These are phyloP conservation scores for Diachasma alloeum DNA, from an alignment of 1,140 invertebrate species.

Conservation along the genomic window DNA sequence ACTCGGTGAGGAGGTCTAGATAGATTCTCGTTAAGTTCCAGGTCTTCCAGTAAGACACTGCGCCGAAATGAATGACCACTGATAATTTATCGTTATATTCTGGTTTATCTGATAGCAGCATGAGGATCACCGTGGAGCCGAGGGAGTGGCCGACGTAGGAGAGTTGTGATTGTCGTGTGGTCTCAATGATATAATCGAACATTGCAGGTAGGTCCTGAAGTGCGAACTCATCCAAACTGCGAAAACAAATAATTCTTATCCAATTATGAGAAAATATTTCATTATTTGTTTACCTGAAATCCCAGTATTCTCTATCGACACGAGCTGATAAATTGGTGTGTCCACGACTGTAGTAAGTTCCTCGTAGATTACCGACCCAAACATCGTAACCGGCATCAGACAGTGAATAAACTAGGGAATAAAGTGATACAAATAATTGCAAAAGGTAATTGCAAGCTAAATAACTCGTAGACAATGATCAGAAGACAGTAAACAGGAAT, in stretches of 20 bases:
- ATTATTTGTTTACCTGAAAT: constrained; percentile 56
- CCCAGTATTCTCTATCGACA: constrained; percentile 61
- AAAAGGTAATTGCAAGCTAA: too few relatives aligned
- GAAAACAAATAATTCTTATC: not conserved
- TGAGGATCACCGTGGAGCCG: not conserved
- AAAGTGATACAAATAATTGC: not conserved
- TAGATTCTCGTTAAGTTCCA: not conserved
- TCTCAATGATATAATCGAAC: not conserved
- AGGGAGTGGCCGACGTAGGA: not conserved
- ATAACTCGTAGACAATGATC: too few relatives aligned
- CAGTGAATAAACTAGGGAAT: constrained; percentile 58
- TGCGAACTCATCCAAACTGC: not conserved
- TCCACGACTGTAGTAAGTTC: constrained; percentile 61
- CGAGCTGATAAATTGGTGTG: constrained; percentile 46
- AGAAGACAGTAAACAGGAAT: too few relatives aligned
- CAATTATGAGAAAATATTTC: too few relatives aligned
- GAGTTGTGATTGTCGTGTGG: not conserved
- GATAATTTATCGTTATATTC: not conserved
- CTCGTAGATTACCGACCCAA: constrained; percentile 65
- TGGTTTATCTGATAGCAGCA: not conserved
- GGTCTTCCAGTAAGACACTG: not conserved
- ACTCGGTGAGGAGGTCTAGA: not conserved
- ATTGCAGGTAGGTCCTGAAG: not conserved
- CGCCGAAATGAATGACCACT: not conserved
- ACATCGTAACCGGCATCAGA: constrained; percentile 65